A percentile compares a stretch with the other conserved stretches of the same genome.
These are phyloP conservation scores for Festucalex cinctus DNA, from an alignment of 2,113 vertebrate genomes.

Conservation along the genomic window DNA sequence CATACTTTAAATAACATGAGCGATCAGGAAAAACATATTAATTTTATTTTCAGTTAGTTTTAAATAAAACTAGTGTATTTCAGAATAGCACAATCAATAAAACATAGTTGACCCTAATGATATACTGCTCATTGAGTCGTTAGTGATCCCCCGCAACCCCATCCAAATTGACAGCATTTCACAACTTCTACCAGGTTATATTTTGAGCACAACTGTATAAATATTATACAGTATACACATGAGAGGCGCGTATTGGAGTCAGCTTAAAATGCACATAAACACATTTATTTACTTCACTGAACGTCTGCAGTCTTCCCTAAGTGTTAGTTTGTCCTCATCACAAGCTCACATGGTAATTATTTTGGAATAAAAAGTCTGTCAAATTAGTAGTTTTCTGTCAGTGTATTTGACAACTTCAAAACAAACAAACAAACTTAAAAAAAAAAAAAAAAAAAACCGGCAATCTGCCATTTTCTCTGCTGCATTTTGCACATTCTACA, in stretches of 20 bases:
- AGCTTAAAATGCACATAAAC: background rate
- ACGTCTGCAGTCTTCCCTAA: background rate
- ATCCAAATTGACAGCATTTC: too few relatives aligned
- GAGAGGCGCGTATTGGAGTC: background rate
- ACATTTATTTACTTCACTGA: background rate
- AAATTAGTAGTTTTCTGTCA: background rate
- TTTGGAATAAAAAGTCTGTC: background rate
- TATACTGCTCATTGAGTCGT: too few relatives aligned
- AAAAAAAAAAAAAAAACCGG: background rate
- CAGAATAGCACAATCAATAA: too few relatives aligned
- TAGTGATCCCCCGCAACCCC: too few relatives aligned
- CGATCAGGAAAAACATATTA: too few relatives aligned
- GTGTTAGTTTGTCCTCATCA: background rate
- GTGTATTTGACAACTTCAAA: background rate
- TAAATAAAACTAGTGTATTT: too few relatives aligned
- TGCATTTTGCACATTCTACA: background rate
- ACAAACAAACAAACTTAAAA: background rate
- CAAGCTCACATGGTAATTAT: constrained; percentile 1
- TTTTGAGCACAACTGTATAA: too few relatives aligned
- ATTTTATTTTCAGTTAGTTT: too few relatives aligned
- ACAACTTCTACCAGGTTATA: too few relatives aligned
- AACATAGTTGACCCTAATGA: too few relatives aligned
- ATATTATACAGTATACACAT: background rate
- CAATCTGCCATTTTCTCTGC: too few relatives aligned
- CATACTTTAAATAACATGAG: too few relatives aligned